Evolutionary conservation across 2,113 vertebrate genomes (phyloP).

Genomic region (Neoarius graeffei): DNA sequence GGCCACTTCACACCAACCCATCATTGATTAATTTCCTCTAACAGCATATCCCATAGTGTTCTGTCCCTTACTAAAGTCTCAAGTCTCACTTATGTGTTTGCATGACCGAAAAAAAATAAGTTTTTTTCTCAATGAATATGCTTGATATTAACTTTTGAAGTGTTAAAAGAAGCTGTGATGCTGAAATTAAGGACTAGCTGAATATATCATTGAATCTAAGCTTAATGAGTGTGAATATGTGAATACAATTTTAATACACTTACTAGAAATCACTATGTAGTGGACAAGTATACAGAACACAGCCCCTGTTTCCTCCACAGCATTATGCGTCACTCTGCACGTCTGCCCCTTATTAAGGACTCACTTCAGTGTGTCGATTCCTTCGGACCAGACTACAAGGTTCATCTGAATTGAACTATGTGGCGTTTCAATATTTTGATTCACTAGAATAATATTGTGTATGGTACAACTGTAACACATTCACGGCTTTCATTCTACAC

Average conservation of each 20-base stretch:
- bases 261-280: not conserved
- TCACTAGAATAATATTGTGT: not conserved
- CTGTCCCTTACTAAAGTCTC: not conserved
- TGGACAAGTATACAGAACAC: constrained; percentile 12
- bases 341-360: not conserved
- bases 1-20: not conserved
- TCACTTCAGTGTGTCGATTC: constrained; percentile 20
- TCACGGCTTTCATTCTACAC: not conserved
- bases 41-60: not conserved
- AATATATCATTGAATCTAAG: not conserved
- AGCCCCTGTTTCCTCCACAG: not conserved
- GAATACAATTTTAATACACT: not conserved
- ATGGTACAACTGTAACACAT: not conserved
- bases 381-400: not conserved
- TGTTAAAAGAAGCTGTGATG: not conserved
- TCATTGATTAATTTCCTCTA: not conserved
- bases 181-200: not conserved
- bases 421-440: not conserved
- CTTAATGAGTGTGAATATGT: not conserved
- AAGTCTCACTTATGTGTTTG: not conserved
- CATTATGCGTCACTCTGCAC: constrained; percentile 6
- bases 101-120: not conserved
- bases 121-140: not conserved
- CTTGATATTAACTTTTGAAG: not conserved
- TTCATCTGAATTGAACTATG: constrained; percentile 4